These are phyloP conservation scores for Hipparchia sbordonii DNA, from an alignment of 2,888 invertebrate species.

Conservation along the genomic window DNA sequence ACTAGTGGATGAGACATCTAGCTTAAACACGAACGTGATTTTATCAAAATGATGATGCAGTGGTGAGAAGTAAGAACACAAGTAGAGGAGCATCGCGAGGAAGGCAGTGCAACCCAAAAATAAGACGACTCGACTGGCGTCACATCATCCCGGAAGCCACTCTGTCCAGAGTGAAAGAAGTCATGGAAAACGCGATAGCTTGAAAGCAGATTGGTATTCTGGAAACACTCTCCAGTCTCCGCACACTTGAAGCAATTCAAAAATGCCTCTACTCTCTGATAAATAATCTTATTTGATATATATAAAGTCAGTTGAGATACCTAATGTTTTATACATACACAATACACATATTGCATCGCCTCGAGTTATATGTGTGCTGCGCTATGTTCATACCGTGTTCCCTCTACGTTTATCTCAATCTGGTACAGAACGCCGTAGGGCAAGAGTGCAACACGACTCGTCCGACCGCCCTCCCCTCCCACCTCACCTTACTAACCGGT, in stretches of 20 bases:
- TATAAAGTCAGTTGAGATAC: not conserved
- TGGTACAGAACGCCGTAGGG: conserved; percentile 56
- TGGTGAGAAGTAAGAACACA: too few relatives aligned
- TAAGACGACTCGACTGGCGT: too few relatives aligned
- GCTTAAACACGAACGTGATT: not conserved
- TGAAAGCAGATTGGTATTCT: too few relatives aligned
- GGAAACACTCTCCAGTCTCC: too few relatives aligned
- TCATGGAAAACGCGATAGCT: too few relatives aligned
- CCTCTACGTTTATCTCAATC: conserved; percentile 67
- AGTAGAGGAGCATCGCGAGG: too few relatives aligned
- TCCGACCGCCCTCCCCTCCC: conserved; percentile 49
- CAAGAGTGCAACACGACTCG: conserved; percentile 64
- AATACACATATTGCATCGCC: conserved; percentile 28
- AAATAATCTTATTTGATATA: not conserved
- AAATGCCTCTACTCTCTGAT: too few relatives aligned
- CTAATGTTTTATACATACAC: not conserved
- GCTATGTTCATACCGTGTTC: conserved; percentile 52
- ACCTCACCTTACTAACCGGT: conserved; percentile 52
- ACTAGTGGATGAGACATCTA: not conserved
- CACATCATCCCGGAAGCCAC: too few relatives aligned
- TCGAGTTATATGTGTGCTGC: conserved; percentile 41
- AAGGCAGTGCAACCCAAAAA: too few relatives aligned
- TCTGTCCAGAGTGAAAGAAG: too few relatives aligned
- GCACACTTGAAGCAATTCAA: too few relatives aligned
- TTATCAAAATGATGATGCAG: not conserved